Conservation (phyloP, 2,113 vertebrate genomes). For the Trichechus manatus region DNA sequence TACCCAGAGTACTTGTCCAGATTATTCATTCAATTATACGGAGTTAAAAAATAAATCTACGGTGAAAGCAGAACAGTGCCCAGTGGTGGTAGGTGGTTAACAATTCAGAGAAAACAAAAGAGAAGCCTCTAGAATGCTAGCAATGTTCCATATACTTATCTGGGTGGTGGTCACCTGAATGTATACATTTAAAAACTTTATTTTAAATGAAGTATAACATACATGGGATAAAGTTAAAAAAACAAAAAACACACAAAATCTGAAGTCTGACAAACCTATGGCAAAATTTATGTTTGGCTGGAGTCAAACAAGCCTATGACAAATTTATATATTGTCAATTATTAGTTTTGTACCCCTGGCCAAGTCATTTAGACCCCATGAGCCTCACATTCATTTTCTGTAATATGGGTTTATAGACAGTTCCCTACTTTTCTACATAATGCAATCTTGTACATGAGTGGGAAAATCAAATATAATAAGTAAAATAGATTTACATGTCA, state of each 20-base stretch:
- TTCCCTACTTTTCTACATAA: neutral
- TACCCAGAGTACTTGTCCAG: neutral
- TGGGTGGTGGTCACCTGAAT: neutral
- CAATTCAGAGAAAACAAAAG: neutral
- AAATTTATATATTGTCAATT: neutral
- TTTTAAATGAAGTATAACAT: neutral
- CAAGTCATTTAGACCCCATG: neutral
- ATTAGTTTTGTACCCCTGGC: neutral
- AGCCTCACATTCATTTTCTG: neutral
- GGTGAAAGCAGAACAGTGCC: neutral
- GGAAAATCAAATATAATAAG: conserved; percentile 42
- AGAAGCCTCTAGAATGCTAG: neutral
- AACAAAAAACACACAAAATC: neutral
- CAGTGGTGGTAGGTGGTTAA: neutral
- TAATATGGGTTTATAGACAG: neutral
- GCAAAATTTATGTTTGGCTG: neutral
- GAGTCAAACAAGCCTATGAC: neutral
- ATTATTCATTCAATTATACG: conserved; percentile 6
- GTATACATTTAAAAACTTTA: neutral
- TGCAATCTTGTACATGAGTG: neutral
- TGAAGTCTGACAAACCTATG: neutral
- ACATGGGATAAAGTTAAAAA: neutral
- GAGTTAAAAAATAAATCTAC: conserved; percentile 8
- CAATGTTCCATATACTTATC: neutral
- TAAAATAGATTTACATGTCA: neutral